Evolutionary conservation across 2,113 vertebrate species (phyloP).

Genomic region (Neomonachus schauinslandi): DNA sequence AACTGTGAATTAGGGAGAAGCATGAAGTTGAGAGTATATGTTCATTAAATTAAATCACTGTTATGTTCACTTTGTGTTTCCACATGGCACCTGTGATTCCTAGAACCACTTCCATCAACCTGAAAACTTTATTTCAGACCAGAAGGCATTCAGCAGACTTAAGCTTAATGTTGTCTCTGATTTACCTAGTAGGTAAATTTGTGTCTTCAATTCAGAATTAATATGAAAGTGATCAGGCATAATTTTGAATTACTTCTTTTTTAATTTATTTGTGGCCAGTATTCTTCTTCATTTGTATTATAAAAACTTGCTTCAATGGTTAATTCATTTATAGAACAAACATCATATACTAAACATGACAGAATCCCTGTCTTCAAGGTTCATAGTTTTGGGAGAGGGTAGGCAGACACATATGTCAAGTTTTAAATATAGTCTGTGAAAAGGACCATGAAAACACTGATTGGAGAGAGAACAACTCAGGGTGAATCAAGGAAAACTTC

Average conservation of each 20-base stretch:
- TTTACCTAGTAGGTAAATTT: background rate
- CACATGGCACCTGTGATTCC: background rate
- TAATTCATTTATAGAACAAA: background rate
- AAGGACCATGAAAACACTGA: background rate
- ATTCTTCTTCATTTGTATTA: background rate
- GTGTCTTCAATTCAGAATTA: conserved; percentile 34
- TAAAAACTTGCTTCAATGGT: background rate
- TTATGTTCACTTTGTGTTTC: background rate
- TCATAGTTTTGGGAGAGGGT: background rate
- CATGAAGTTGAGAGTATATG: background rate
- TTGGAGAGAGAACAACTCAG: background rate
- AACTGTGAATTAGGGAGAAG: background rate
- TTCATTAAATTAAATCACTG: background rate
- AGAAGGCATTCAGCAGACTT: background rate
- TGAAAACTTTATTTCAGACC: background rate
- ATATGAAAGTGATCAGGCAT: background rate
- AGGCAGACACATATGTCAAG: background rate
- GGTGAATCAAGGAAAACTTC: background rate
- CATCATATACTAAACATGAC: background rate
- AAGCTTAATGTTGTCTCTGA: background rate
- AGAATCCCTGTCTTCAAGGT: background rate
- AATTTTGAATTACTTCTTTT: background rate
- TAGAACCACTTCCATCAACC: background rate
- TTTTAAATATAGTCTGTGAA: background rate
- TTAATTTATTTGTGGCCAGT: background rate